Conservation (phyloP, 2,888 invertebrate genomes). For the Troilus luridus region DNA sequence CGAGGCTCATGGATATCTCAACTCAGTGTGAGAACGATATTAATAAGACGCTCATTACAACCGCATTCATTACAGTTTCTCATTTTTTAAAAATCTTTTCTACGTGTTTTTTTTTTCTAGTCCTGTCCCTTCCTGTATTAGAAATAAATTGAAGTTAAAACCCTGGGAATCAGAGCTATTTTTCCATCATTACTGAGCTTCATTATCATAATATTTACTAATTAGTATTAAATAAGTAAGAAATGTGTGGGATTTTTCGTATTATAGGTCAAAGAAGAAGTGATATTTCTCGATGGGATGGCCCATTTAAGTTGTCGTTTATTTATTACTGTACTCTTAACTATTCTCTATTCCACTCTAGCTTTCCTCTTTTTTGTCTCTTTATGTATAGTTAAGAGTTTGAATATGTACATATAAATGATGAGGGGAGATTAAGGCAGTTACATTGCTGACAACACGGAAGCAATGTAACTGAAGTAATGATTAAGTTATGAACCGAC, state of each 20-base stretch:
- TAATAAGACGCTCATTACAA: constrained; percentile 30
- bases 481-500: no score
- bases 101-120: neutral
- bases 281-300: neutral
- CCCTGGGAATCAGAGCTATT: neutral
- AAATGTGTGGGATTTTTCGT: neutral
- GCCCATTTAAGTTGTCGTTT: neutral
- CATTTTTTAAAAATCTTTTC: neutral
- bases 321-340: neutral
- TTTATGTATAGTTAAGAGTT: no score
- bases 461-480: no score
- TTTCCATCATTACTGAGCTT: neutral
- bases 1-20: constrained; percentile 19
- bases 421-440: no score
- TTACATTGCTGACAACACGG: no score
- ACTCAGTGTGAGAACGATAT: constrained; percentile 45
- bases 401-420: no score
- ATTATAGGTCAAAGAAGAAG: neutral
- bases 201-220: constrained; percentile 1
- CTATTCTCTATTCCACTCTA: no score
- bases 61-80: constrained; percentile 3
- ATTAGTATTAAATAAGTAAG: neutral
- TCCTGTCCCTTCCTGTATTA: neutral
- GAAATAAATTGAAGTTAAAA: constrained; percentile 3
- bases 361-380: no score